These are phyloP conservation scores for Corydoras maculifer DNA, from an alignment of 2,113 vertebrate genomes.

Conservation along the genomic window DNA sequence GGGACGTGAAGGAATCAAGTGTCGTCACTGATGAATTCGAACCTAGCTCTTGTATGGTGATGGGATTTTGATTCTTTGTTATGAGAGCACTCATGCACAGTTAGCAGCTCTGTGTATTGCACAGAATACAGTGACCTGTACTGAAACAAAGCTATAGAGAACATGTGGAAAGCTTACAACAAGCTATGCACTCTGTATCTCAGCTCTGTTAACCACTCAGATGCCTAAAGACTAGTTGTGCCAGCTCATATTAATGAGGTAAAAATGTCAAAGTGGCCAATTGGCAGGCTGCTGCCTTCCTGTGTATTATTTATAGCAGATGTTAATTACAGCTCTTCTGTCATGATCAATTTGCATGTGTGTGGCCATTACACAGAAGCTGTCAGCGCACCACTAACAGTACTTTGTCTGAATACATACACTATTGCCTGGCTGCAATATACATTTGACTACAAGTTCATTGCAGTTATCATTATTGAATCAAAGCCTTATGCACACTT, in stretches of 20 bases:
- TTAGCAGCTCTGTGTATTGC: too few relatives aligned
- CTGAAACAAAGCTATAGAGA: too few relatives aligned
- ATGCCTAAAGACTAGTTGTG: background rate
- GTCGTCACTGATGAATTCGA: too few relatives aligned
- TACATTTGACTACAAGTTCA: conserved; percentile 18
- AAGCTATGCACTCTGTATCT: too few relatives aligned
- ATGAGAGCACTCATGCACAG: too few relatives aligned
- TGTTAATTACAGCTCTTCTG: conserved; percentile 27
- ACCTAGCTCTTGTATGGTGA: too few relatives aligned
- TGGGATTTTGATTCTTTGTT: too few relatives aligned
- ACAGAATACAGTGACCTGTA: too few relatives aligned
- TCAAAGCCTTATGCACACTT: background rate
- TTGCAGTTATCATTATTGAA: background rate
- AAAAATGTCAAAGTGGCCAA: background rate
- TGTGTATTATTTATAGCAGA: conserved; percentile 30
- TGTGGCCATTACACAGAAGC: conserved; percentile 7
- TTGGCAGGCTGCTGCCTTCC: background rate
- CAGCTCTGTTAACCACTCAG: background rate
- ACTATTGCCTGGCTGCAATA: background rate
- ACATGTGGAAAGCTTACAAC: too few relatives aligned
- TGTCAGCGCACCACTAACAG: conserved; percentile 6
- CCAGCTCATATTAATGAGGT: background rate
- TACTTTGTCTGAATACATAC: conserved; percentile 9
- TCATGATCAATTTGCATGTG: background rate
- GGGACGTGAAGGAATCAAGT: too few relatives aligned